phyloP scores from a whole-genome alignment of 2,113 vertebrate species.

The Scolopax mira region DNA sequence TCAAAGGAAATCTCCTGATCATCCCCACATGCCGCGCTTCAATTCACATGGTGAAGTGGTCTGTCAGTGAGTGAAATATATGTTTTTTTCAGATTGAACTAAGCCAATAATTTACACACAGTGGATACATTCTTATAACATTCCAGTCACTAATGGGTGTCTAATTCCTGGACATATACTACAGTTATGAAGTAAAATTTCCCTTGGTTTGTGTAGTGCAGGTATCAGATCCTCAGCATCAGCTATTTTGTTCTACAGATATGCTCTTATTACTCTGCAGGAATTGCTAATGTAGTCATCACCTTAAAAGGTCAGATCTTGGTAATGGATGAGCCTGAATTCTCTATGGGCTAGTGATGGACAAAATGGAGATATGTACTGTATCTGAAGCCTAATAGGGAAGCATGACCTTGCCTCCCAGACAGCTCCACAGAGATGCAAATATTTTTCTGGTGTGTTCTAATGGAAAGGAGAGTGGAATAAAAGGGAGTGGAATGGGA shows the following conservation, averaged over 20 bases:
- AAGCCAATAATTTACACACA: background rate
- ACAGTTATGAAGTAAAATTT: background rate
- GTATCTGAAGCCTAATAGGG: background rate
- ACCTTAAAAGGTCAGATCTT: background rate
- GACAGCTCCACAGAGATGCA: background rate
- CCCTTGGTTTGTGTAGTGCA: background rate
- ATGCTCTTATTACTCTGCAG: background rate
- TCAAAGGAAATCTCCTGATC: background rate
- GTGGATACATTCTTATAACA: background rate
- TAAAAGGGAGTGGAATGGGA: background rate
- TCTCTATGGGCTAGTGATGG: background rate
- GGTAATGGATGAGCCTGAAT: background rate
- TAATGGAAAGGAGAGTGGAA: background rate
- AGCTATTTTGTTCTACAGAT: background rate
- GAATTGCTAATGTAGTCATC: background rate
- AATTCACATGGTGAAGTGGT: background rate
- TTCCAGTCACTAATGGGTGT: background rate
- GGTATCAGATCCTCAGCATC: background rate
- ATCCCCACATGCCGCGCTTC: background rate
- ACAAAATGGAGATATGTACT: background rate
- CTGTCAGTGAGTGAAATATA: background rate
- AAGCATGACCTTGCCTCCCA: background rate
- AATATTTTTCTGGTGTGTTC: background rate
- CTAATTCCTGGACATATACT: background rate
- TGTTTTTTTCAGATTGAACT: background rate